phyloP scores from a whole-genome alignment of 2,888 invertebrate species.

The Pomacea canaliculata region DNA sequence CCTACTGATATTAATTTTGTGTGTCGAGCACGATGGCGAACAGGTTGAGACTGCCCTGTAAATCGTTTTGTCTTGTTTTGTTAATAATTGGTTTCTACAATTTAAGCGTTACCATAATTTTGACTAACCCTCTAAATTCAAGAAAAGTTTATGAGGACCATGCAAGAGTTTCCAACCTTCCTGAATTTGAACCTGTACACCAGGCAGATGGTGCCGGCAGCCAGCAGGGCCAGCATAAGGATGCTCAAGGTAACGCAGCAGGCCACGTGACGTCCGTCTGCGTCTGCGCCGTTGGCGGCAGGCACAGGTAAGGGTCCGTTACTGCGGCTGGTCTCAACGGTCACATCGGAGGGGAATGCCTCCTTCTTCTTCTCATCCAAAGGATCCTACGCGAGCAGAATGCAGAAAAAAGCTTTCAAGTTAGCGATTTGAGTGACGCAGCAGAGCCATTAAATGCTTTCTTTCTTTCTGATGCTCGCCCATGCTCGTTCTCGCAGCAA shows the following conservation, averaged over 20 bases:
- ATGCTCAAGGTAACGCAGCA: constrained; percentile 22
- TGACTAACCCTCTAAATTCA: no score
- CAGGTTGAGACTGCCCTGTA: no score
- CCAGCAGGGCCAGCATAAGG: constrained; percentile 19
- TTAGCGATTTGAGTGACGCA: neutral
- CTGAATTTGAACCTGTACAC: constrained; percentile 26
- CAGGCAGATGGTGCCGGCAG: constrained; percentile 25
- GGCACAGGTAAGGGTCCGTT: neutral
- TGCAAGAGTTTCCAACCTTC: constrained; percentile 12
- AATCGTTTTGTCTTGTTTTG: no score
- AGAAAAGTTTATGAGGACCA: no score
- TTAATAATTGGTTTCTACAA: no score
- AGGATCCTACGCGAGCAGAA: constrained; percentile 1
- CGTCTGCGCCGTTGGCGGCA: neutral
- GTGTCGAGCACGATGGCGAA: no score
- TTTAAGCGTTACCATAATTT: no score
- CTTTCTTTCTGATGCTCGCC: no score
- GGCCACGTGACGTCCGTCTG: constrained; percentile 15
- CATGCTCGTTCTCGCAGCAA: no score
- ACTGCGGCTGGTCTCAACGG: neutral
- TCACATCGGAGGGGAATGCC: constrained; percentile 15
- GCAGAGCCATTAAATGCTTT: no score
- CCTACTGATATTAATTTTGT: no score
- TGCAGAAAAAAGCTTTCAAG: neutral
- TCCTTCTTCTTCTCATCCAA: constrained; percentile 27